Evolutionary conservation across 2,888 invertebrate species (phyloP).

Genomic region (Odontocolon sp.): DNA sequence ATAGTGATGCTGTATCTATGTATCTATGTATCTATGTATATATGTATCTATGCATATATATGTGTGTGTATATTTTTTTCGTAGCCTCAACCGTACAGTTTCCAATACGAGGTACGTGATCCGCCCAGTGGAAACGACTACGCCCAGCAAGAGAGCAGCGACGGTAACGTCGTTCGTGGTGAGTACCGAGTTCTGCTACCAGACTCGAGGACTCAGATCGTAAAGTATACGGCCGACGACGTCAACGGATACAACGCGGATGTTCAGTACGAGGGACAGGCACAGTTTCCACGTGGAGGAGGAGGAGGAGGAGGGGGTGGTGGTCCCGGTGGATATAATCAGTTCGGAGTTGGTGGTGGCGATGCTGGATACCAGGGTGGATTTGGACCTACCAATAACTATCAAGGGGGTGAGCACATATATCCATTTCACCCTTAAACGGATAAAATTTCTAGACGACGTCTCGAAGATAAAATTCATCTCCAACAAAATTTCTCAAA

Average conservation of each 20-base stretch:
- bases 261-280: conserved; percentile 84
- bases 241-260: conserved; percentile 94
- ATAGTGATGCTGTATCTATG: not conserved
- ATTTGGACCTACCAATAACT: conserved; percentile 56
- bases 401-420: conserved; percentile 60
- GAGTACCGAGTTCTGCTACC: conserved; percentile 92
- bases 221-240: conserved; percentile 92
- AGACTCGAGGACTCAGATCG: conserved; percentile 92
- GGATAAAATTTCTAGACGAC: not conserved
- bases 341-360: conserved; percentile 12
- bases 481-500: too few species aligned
- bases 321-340: conserved; percentile 48
- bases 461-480: not conserved
- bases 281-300: conserved; percentile 75
- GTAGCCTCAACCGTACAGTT: conserved; percentile 87
- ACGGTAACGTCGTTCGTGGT: conserved; percentile 91
- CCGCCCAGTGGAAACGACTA: conserved; percentile 90
- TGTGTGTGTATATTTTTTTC: conserved; percentile 1
- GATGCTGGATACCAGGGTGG: conserved; percentile 63
- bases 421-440: not conserved
- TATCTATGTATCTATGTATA: not conserved
- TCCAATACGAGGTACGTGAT: conserved; percentile 92
- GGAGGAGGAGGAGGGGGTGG: conserved; percentile 55
- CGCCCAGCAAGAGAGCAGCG: conserved; percentile 91
- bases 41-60: not conserved